phyloP scores from a whole-genome alignment of 2,113 vertebrate species.

The Apteryx owenii region DNA sequence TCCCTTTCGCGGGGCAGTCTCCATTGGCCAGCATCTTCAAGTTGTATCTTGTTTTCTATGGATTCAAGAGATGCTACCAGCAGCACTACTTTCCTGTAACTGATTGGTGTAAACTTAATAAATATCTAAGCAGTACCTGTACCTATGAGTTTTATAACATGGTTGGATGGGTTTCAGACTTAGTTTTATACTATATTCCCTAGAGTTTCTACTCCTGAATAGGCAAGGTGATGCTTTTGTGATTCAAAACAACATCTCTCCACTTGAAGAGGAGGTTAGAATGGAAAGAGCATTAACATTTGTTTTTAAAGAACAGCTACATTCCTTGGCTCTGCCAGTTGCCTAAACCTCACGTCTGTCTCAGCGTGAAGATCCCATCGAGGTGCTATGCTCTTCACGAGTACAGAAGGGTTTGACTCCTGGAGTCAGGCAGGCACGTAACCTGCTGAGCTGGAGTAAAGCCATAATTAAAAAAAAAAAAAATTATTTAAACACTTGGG shows the following conservation, averaged over 20 bases:
- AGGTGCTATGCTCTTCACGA: not conserved
- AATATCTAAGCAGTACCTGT: conserved; percentile 66
- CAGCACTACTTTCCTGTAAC: conserved; percentile 61
- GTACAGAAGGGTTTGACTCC: not conserved
- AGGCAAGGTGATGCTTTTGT: not conserved
- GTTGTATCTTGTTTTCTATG: conserved; percentile 41
- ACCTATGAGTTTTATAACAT: conserved; percentile 27
- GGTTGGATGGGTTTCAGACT: not conserved
- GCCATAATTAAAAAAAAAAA: not conserved
- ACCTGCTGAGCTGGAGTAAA: not conserved
- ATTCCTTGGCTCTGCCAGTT: not conserved
- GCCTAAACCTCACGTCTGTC: conserved; percentile 2
- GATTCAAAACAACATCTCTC: not conserved
- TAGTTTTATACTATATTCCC: not conserved
- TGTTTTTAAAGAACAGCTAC: not conserved
- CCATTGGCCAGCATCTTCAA: not conserved
- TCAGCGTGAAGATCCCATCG: not conserved
- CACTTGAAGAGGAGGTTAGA: not conserved
- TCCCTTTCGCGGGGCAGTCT: not conserved
- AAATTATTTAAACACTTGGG: not conserved
- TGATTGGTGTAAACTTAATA: conserved; percentile 66
- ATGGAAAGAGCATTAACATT: not conserved
- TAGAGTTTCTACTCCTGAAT: not conserved
- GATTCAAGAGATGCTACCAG: conserved; percentile 57
- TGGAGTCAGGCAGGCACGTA: not conserved